Conservation (phyloP, 2,888 invertebrate genomes). For the Cryptosula pallasiana region DNA sequence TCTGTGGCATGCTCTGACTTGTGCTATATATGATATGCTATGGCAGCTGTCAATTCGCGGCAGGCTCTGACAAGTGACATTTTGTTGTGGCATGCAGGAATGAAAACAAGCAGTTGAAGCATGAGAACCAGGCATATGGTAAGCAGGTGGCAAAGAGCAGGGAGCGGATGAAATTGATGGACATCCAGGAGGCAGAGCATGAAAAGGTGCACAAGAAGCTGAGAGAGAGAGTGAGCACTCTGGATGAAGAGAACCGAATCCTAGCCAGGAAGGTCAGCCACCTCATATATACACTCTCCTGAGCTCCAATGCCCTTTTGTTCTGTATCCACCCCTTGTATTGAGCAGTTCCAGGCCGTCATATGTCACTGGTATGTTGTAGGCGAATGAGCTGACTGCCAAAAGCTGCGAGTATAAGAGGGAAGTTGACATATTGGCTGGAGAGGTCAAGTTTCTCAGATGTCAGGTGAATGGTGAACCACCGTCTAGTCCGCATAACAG, state of each 20-base stretch:
- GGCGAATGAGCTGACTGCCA: constrained; percentile 11
- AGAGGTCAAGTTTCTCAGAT: constrained; percentile 21
- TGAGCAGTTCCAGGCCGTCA: too few species aligned
- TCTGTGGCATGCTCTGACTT: too few species aligned
- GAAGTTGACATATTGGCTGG: constrained; percentile 19
- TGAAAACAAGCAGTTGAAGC: constrained; percentile 35
- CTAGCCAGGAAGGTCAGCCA: constrained; percentile 43
- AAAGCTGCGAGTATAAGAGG: constrained; percentile 5
- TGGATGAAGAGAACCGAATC: constrained; percentile 44
- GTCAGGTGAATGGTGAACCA: background rate
- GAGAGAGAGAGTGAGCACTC: constrained; percentile 42
- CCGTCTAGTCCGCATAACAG: background rate
- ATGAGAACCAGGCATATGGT: constrained; percentile 36
- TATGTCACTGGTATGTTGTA: too few species aligned
- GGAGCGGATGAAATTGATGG: constrained; percentile 37
- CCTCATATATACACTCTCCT: too few species aligned
- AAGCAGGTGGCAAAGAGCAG: constrained; percentile 35
- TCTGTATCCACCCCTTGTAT: too few species aligned
- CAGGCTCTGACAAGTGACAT: too few species aligned
- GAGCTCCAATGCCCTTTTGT: too few species aligned
- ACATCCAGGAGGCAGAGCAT: constrained; percentile 44
- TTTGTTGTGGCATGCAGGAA: constrained; percentile 33
- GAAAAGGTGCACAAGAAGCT: constrained; percentile 45
- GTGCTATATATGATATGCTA: too few species aligned
- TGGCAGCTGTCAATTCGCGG: too few species aligned